phyloP scores from a whole-genome alignment of 2,797 vertebrate genomes.

The Notamacropus eugenii region DNA sequence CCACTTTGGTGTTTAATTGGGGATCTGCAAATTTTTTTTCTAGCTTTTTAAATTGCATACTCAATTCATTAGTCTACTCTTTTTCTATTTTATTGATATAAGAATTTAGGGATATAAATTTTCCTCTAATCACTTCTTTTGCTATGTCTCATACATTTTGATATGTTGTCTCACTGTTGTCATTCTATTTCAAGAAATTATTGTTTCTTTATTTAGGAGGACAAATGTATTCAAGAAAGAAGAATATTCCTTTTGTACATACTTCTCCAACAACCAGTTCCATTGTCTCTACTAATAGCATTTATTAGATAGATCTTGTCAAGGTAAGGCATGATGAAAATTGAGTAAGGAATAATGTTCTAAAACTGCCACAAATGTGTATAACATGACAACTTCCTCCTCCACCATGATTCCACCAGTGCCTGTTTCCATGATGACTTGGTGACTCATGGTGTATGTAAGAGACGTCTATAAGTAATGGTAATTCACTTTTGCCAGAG shows the following conservation, averaged over 20 bases:
- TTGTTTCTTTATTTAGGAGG: conserved; percentile 8
- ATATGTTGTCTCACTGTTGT: background rate
- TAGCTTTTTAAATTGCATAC: too few relatives aligned
- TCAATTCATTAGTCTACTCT: too few relatives aligned
- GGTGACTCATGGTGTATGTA: background rate
- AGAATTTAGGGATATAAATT: background rate
- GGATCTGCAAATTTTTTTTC: too few relatives aligned
- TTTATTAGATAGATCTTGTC: background rate
- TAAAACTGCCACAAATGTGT: background rate
- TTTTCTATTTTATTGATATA: background rate
- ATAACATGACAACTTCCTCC: background rate
- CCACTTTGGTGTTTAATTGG: too few relatives aligned
- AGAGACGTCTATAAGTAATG: background rate
- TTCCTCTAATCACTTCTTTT: background rate
- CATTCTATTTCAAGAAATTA: conserved; percentile 4
- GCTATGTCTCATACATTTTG: background rate
- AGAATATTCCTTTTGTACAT: background rate
- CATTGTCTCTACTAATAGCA: background rate
- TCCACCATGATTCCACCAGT: background rate
- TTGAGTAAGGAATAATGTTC: background rate
- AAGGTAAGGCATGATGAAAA: background rate
- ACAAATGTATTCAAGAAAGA: background rate
- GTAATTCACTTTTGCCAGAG: conserved; percentile 49
- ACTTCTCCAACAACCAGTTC: too few relatives aligned
- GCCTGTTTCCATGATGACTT: background rate